Conservation (phyloP, 2,113 vertebrate species). For the Tapirus terrestris region DNA sequence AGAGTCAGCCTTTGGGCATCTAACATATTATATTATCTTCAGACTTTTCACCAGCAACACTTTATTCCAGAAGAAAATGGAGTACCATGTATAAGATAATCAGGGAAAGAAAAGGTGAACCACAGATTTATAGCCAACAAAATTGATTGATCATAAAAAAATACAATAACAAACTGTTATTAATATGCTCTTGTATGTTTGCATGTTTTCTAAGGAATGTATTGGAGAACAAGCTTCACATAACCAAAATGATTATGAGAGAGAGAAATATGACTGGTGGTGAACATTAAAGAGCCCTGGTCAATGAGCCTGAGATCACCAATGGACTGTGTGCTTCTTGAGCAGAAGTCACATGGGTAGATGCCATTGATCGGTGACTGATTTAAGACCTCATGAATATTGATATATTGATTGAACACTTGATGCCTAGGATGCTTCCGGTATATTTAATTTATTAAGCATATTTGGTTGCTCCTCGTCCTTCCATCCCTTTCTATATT, state of each 20-base stretch:
- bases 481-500: too few species aligned
- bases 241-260: neutral
- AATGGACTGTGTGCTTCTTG: neutral
- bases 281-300: neutral
- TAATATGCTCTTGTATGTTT: too few species aligned
- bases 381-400: neutral
- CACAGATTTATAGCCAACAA: neutral
- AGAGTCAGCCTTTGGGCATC: neutral
- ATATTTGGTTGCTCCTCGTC: rapidly evolving
- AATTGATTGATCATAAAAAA: neutral
- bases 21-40: neutral
- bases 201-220: neutral
- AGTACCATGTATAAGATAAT: neutral
- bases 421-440: too few species aligned
- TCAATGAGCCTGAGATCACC: too few species aligned
- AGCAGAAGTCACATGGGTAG: neutral
- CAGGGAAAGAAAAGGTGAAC: neutral
- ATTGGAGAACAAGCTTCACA: neutral
- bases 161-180: neutral
- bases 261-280: neutral
- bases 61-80: neutral
- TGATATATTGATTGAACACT: neutral
- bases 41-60: neutral
- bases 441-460: neutral
- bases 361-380: too few species aligned